Evolutionary conservation across 2,797 vertebrate genomes (phyloP).

Genomic region (Neostethus bicornis): DNA sequence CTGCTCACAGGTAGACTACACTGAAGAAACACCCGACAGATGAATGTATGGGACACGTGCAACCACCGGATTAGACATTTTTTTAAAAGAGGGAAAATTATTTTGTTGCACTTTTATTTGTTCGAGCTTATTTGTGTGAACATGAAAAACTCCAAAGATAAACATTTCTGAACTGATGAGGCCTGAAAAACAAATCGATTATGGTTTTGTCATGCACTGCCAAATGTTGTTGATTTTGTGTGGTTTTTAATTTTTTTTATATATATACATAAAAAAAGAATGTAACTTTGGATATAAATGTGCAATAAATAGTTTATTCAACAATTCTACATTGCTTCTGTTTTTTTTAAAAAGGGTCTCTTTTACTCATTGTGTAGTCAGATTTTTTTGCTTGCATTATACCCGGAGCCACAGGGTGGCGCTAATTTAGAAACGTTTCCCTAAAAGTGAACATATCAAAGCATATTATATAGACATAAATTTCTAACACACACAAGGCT

Average conservation of each 20-base stretch:
- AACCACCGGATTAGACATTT: neutral
- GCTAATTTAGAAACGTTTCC: neutral
- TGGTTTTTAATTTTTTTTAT: slow-evolving; percentile 5
- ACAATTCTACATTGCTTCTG: neutral
- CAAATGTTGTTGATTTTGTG: slow-evolving; percentile 7
- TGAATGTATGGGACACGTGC: neutral
- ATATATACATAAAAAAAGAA: slow-evolving; percentile 41
- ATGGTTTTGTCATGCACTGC: slow-evolving; percentile 27
- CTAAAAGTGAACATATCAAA: no score
- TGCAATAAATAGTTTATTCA: slow-evolving; percentile 46
- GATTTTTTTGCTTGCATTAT: neutral
- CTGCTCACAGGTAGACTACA: slow-evolving; percentile 13
- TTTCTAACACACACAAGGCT: no score
- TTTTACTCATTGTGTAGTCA: neutral
- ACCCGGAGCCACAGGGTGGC: slow-evolving; percentile 8
- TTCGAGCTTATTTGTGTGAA: slow-evolving; percentile 14
- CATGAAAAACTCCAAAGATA: slow-evolving; percentile 5
- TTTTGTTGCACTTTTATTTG: slow-evolving; percentile 25
- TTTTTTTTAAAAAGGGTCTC: neutral
- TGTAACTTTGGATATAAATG: slow-evolving; percentile 28
- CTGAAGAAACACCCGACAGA: slow-evolving; percentile 27
- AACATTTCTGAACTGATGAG: slow-evolving; percentile 8
- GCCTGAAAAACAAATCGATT: neutral
- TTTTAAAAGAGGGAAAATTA: slow-evolving; percentile 30
- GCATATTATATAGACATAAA: no score